Percentiles rank a stretch among this genome's conserved stretches.
Evolutionary conservation across 2,113 vertebrate genomes (phyloP).

Genomic region (Phrynosoma blainvillii): DNA sequence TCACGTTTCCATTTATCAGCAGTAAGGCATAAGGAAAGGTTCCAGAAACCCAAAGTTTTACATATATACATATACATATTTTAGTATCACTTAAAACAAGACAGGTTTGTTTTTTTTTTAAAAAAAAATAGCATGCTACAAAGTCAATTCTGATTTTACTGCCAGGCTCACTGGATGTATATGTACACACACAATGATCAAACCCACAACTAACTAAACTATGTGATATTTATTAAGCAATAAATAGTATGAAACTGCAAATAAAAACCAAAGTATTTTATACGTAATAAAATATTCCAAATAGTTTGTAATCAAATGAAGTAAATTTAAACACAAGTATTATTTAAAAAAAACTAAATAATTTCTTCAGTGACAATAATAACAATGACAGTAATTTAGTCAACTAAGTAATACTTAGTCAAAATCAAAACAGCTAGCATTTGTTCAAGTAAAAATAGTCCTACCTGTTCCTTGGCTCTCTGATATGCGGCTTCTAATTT

Average conservation of each 20-base stretch:
- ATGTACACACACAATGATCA: neutral
- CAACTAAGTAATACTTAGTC: neutral
- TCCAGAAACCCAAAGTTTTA: neutral
- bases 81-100: constrained; percentile 4
- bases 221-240: neutral
- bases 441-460: neutral
- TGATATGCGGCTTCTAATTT: constrained; percentile 51
- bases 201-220: neutral
- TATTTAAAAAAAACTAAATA: neutral
- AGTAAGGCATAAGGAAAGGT: neutral
- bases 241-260: neutral
- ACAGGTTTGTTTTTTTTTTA: neutral
- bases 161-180: neutral
- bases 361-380: too few relatives aligned
- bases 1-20: neutral
- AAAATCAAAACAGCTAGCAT: neutral
- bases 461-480: constrained; percentile 43
- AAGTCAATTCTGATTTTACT: neutral
- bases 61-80: neutral
- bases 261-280: neutral
- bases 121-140: neutral
- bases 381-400: too few relatives aligned
- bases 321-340: neutral
- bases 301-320: neutral
- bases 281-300: neutral